A percentile compares a stretch with the other conserved stretches of the same genome.
These are phyloP conservation scores for Siniperca knerii DNA, from an alignment of 2,113 vertebrate species.

Conservation along the genomic window DNA sequence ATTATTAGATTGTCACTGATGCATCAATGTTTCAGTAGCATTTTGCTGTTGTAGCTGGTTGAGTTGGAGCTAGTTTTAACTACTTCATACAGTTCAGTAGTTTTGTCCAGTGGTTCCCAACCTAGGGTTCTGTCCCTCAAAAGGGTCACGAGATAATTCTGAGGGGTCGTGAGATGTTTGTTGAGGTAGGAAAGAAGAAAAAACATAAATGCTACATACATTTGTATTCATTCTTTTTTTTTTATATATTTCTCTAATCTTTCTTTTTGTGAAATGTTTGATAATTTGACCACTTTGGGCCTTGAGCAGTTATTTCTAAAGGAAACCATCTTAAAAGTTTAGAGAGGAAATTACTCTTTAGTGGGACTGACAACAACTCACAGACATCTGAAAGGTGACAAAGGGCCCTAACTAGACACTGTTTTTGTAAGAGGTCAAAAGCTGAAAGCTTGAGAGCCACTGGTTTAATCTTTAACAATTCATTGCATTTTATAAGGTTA, in stretches of 20 bases:
- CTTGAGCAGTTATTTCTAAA: background rate
- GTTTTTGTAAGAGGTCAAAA: conserved; percentile 13
- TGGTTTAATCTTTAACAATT: background rate
- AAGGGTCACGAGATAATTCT: background rate
- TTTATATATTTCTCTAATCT: background rate
- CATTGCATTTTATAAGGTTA: background rate
- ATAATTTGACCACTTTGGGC: background rate
- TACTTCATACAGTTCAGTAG: background rate
- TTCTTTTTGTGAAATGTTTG: background rate
- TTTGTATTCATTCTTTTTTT: background rate
- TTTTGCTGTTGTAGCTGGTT: background rate
- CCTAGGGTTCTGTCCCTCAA: background rate
- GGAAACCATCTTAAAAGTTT: background rate
- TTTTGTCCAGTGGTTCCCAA: background rate
- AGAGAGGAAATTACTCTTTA: background rate
- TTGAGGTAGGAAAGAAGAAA: background rate
- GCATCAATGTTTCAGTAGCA: background rate
- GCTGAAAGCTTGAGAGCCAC: background rate
- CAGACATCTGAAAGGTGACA: conserved; percentile 7
- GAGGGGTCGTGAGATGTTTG: background rate
- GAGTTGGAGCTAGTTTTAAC: background rate
- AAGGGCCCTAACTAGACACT: background rate
- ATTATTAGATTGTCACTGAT: background rate
- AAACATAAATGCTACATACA: background rate
- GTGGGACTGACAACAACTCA: background rate